Evolutionary conservation across 2,888 invertebrate species (phyloP), one percentile per base, ranked within the genome.

Genomic region (Stenolophus ochropezus): DNA sequence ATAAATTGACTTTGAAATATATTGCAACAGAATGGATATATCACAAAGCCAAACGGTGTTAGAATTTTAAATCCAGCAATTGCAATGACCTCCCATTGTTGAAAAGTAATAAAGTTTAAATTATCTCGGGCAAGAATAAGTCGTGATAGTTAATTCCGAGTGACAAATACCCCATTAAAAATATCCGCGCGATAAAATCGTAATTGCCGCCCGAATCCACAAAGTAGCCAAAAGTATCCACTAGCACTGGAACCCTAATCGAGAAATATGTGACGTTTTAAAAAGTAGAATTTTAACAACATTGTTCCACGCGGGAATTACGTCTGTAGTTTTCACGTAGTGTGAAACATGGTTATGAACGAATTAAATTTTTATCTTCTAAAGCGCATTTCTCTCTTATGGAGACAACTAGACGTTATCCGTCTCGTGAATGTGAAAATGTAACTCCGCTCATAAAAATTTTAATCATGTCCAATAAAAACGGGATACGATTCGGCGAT

Each of bases 311-410:
- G 33, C 27, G 18, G 27, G 65, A 69, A 69, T 69, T 69, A 69
- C 42, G 65, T 69, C 33, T 33, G 65, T 33, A 69, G 18, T 33
- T 69, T 33, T 18, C 65, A 33, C 33, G 65, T 69, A 33, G 65
- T 69, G 33, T 69, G 33, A 69, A 69, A 69, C 33, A 69, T 69
- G 33, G 65, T 69, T 69, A 69, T 69, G 65, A 69, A 69, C 65
- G 20, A 69, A 69, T 69, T 69, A 69, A 69, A 69, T 69, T 69
- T 69, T 69, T 69, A 69, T 69, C 33, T 69, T 69, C 27, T 33
- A 69, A 33, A 27, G n/a, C 65, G 33, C 65, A 27, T 69, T 69
- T 33, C 18, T 69, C 65, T 33, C 6, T 25, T n/a, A n/a, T 23
- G 14, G 23, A 23, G 56, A 56, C 56, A 56, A 56, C 56, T 25